These are phyloP conservation scores for Plectrocnemia conspersa DNA, from an alignment of 1,140 invertebrate species.

Conservation along the genomic window DNA sequence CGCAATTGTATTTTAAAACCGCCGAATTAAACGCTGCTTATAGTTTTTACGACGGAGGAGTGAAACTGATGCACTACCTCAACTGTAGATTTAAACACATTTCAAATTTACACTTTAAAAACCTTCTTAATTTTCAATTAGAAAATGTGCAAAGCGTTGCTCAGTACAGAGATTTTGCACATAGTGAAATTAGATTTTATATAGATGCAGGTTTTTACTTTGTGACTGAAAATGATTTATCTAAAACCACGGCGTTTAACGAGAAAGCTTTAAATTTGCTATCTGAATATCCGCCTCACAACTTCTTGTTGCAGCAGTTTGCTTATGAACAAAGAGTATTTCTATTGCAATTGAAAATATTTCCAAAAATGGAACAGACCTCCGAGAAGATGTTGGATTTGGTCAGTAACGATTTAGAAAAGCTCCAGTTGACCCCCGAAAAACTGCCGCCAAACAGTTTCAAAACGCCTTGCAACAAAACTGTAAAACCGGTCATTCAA, in stretches of 20 bases:
- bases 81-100: slow-evolving; percentile 16
- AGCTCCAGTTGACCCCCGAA: slow-evolving; percentile 27
- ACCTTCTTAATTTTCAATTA: slow-evolving; percentile 5
- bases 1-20: slow-evolving; percentile 23
- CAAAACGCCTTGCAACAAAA: slow-evolving; percentile 12
- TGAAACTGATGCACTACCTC: slow-evolving; percentile 21
- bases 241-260: slow-evolving; percentile 23
- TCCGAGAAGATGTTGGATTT: slow-evolving; percentile 16
- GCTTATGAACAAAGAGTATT: slow-evolving; percentile 26
- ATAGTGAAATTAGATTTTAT: slow-evolving; percentile 21
- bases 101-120: not conserved
- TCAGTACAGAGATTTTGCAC: slow-evolving; percentile 10
- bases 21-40: slow-evolving; percentile 16
- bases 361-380: slow-evolving; percentile 16
- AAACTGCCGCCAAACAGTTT: slow-evolving; percentile 15
- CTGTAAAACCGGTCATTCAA: not conserved
- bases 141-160: slow-evolving; percentile 5
- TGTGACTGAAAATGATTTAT: slow-evolving; percentile 24
- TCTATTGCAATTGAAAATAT: slow-evolving; percentile 24
- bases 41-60: slow-evolving; percentile 25
- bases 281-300: not conserved
- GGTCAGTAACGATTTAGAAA: slow-evolving; percentile 16
- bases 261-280: slow-evolving; percentile 8
- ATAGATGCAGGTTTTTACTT: slow-evolving; percentile 21
- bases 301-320: slow-evolving; percentile 19